Evolutionary conservation across 2,797 vertebrate species (phyloP).

Genomic region (Phataginus tetradactyla): DNA sequence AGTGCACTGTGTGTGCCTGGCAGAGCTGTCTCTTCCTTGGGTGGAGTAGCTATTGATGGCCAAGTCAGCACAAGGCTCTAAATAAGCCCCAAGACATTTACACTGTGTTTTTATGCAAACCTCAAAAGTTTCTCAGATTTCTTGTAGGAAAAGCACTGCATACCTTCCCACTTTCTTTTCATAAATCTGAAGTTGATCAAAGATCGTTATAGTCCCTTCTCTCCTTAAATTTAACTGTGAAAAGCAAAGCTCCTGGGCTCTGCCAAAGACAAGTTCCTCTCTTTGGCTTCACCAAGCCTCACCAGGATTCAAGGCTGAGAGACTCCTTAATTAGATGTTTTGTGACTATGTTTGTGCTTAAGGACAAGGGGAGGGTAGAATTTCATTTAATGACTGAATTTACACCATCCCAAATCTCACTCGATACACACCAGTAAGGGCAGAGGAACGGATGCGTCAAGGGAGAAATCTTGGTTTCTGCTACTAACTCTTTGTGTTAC

Average conservation of each 20-base stretch:
- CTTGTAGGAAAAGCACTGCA: neutral
- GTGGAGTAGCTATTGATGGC: neutral
- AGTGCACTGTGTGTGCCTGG: neutral
- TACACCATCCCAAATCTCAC: neutral
- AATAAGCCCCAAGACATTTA: neutral
- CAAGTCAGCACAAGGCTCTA: neutral
- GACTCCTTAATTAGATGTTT: neutral
- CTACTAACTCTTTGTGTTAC: neutral
- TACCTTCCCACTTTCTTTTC: neutral
- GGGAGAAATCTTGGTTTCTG: neutral
- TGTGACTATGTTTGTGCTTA: neutral
- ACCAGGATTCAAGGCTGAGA: neutral
- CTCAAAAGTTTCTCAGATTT: slow-evolving; percentile 21
- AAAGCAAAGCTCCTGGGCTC: neutral
- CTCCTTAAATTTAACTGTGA: neutral
- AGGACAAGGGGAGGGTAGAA: neutral
- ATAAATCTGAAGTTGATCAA: neutral
- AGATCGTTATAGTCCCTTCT: neutral
- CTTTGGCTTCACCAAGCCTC: neutral
- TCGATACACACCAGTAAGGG: neutral
- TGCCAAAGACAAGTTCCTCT: neutral
- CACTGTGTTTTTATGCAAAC: neutral
- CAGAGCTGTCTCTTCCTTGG: neutral
- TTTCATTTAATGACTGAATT: neutral
- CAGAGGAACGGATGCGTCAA: neutral